Percentiles rank a stretch among this genome's conserved stretches.
phyloP scores from a whole-genome alignment of 2,113 vertebrate genomes.

The Archilochus colubris region DNA sequence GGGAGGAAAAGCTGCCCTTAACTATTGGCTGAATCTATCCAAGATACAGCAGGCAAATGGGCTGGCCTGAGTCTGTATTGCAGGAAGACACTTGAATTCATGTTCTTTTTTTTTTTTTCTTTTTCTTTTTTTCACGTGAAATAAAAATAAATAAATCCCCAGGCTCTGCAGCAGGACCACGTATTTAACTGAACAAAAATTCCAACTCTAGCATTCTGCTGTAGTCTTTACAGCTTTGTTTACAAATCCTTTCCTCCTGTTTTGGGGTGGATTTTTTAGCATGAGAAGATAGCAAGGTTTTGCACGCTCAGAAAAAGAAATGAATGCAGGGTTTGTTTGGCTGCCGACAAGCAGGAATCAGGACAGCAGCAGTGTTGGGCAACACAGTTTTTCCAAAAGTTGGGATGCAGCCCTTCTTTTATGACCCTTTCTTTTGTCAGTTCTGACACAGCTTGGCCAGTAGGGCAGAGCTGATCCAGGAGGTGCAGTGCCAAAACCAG shows the following conservation, averaged over 20 bases:
- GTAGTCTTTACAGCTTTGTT: conserved; percentile 4
- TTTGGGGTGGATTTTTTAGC: not conserved
- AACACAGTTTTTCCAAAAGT: not conserved
- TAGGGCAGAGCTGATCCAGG: not conserved
- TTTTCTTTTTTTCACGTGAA: not conserved
- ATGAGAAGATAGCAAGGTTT: not conserved
- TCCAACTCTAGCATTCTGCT: not conserved
- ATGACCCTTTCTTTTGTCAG: not conserved
- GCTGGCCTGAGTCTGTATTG: not conserved
- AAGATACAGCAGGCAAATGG: not conserved
- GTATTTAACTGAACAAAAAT: not conserved
- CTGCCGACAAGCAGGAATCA: not conserved
- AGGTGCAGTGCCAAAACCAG: not conserved
- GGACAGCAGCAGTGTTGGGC: not conserved
- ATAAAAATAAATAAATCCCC: conserved; percentile 36
- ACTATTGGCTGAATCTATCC: not conserved
- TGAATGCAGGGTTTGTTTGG: not conserved
- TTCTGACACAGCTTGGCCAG: not conserved
- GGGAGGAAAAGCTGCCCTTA: not conserved
- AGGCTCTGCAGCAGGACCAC: not conserved
- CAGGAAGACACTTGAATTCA: not conserved
- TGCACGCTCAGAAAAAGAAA: not conserved
- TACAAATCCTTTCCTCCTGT: not conserved
- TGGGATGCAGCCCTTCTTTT: not conserved
- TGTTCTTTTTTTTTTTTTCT: not conserved